Conservation (phyloP, 1,140 invertebrate species). For the Drosophila repletoides region DNA sequence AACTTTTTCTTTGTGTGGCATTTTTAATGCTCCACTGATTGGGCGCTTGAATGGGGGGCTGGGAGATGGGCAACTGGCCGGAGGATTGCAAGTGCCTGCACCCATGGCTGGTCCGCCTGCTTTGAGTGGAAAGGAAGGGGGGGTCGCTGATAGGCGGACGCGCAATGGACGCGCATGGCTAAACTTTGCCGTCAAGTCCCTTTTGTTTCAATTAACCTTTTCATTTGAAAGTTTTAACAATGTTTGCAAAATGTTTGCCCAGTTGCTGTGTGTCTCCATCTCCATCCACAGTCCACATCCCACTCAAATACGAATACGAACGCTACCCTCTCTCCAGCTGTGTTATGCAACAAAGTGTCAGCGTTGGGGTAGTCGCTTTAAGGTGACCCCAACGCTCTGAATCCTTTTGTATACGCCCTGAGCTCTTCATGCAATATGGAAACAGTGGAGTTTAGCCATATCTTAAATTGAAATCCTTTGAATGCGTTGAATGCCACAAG, state of each 20-base stretch:
- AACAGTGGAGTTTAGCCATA: conserved; percentile 65
- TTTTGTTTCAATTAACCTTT: conserved; percentile 81
- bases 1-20: conserved; percentile 67
- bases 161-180: conserved; percentile 52
- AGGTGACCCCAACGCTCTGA: conserved; percentile 1
- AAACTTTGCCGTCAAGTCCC: conserved; percentile 76
- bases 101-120: not conserved
- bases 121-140: conserved; percentile 3
- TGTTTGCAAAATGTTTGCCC: conserved; percentile 69
- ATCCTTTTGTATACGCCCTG: not conserved
- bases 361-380: not conserved
- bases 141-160: conserved; percentile 37
- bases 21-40: conserved; percentile 67
- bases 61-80: not conserved
- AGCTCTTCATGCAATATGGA: conserved; percentile 26
- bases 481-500: conserved; percentile 54
- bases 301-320: conserved; percentile 5
- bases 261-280: conserved; percentile 21
- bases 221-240: conserved; percentile 77
- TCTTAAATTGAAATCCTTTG: conserved; percentile 77
- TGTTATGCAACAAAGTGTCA: conserved; percentile 6
- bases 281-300: too few relatives aligned
- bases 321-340: too few relatives aligned
- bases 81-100: conserved; percentile 12
- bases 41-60: conserved; percentile 1